These are phyloP conservation scores for Cyclina sinensis DNA, from an alignment of 1,140 invertebrate species.

Conservation along the genomic window DNA sequence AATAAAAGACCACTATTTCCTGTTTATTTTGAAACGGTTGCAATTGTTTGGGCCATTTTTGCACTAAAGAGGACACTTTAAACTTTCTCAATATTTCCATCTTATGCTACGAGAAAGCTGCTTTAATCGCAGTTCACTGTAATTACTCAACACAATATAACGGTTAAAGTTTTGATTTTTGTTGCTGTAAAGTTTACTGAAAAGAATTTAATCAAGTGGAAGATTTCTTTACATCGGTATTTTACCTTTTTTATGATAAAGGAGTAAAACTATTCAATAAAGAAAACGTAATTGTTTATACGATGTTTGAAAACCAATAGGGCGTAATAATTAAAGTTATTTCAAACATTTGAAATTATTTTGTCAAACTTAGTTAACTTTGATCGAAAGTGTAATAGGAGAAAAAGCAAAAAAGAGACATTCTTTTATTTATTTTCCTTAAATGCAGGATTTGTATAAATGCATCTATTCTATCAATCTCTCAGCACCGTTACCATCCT, in stretches of 20 bases:
- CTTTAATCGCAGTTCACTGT: not conserved
- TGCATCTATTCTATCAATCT: too few species aligned
- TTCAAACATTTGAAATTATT: constrained; percentile 26
- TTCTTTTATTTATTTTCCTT: too few species aligned
- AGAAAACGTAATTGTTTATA: not conserved
- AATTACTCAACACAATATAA: constrained; percentile 3
- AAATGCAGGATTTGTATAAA: too few species aligned
- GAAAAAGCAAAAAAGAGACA: not conserved
- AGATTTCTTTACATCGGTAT: not conserved
- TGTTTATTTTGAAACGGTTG: too few species aligned
- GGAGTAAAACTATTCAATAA: not conserved
- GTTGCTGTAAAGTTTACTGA: constrained; percentile 10
- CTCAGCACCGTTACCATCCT: too few species aligned
- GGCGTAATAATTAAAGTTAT: constrained; percentile 3
- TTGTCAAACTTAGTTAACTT: not conserved
- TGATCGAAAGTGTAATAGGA: constrained; percentile 7
- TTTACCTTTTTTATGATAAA: constrained; percentile 5
- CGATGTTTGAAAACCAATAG: constrained; percentile 1
- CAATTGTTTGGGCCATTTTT: too few species aligned
- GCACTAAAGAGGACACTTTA: too few species aligned
- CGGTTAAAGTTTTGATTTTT: not conserved
- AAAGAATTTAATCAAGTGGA: not conserved
- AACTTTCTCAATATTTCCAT: too few species aligned
- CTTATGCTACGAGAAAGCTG: not conserved
- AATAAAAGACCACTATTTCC: too few species aligned